Conservation (phyloP, 2,113 vertebrate genomes). For the Lates calcarifer region DNA sequence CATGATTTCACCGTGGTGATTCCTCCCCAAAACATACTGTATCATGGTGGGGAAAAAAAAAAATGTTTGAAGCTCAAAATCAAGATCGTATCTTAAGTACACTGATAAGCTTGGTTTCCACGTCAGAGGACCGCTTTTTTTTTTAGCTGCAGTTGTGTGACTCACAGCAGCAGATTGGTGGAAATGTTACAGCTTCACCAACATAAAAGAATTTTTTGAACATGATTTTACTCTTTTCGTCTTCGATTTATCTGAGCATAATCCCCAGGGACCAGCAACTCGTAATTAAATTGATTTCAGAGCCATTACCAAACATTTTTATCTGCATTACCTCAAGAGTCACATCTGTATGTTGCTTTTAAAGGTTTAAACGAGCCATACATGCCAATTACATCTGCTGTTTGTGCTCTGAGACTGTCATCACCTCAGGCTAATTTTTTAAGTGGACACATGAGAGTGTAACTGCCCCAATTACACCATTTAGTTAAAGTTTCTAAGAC, state of each 20-base stretch:
- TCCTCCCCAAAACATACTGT: slow-evolving; percentile 14
- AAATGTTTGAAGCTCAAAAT: neutral
- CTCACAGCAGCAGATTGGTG: neutral
- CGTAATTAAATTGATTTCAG: neutral
- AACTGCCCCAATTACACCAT: slow-evolving; percentile 3
- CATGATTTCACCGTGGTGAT: neutral
- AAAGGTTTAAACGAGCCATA: slow-evolving; percentile 25
- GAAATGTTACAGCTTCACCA: too few relatives aligned
- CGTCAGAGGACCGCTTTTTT: neutral
- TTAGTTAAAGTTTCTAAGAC: slow-evolving; percentile 19
- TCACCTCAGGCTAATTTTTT: slow-evolving; percentile 40
- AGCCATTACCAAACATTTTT: neutral
- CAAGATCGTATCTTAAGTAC: neutral
- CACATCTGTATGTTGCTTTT: slow-evolving; percentile 32
- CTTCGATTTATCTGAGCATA: neutral
- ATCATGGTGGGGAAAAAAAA: neutral
- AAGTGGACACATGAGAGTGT: neutral
- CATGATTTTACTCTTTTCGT: neutral
- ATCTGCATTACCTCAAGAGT: neutral
- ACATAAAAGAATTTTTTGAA: neutral
- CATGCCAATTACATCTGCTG: slow-evolving; percentile 37
- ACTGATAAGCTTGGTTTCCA: neutral
- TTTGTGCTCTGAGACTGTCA: slow-evolving; percentile 1
- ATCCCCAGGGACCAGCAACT: neutral
- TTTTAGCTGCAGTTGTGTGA: neutral